Base-by-base conservation (phyloP, 2,888 invertebrate species). In the Drosophila barbarae region DNA sequence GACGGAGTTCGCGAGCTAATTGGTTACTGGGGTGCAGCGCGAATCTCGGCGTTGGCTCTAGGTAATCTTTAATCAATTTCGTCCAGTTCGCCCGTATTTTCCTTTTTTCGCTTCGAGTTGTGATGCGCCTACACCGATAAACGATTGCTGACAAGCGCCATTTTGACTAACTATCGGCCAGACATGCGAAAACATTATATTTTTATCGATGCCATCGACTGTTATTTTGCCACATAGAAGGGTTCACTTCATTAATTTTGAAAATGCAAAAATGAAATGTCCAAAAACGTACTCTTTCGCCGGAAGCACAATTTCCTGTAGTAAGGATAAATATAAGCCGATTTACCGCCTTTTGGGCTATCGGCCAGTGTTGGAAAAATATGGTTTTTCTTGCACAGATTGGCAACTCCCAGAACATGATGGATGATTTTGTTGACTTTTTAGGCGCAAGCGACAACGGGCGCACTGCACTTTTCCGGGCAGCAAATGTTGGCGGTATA, bases 111-210 rank as follows among this genome's bases (percentile, higher is more conserved):
- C 66, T 81, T 65, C 72, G 74, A 74, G 46, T 75, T 73, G 84
- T 81, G 79, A 78, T 82, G 80, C 83, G 78, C 64, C 42, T 41
- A 36, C 28, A 56, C 56, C 67, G 65, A 56, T 66, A 66, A 21
- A 23, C 67, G 56, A 66, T 44, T 18, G 34, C 38, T 26, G 18
- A 21, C 46, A 21, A 21, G 67, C 65, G 65, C 65, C 65, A 66
- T 66, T 55, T 66, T 66, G 65, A 15, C 36, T 15, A 34, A 35
- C 63, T 51, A 59, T 59, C 58, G 52, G 4, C 4, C 13, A 39
- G 38, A 23, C 32, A 23, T 32, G 9, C 15, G 50, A 38, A 15
- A 41, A 28, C 12, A 44, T 44, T 26, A 26, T 42, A 3, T n/a
- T 6, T 10, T 2, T 41, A 41, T 38, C 42, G 26, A 1, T 15